phyloP scores from a whole-genome alignment of 2,113 vertebrate genomes.

The Pomatostomus ruficeps region DNA sequence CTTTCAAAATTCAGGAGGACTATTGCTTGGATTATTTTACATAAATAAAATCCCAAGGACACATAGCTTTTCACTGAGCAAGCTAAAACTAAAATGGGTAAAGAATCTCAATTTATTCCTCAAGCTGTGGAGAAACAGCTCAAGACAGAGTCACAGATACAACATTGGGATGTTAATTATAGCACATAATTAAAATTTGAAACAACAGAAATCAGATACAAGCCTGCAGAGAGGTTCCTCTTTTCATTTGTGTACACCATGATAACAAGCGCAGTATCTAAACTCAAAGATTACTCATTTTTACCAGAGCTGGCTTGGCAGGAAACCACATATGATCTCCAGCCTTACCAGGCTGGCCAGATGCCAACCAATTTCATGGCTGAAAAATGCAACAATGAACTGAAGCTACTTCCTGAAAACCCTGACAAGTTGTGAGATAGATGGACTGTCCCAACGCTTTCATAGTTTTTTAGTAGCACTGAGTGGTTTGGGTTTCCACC shows the following conservation, averaged over 20 bases:
- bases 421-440: not conserved
- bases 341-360: not conserved
- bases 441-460: not conserved
- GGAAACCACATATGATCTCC: not conserved
- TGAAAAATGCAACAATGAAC: not conserved
- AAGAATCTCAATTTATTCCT: not conserved
- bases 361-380: not conserved
- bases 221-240: not conserved
- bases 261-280: not conserved
- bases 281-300: not conserved
- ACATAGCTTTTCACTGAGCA: not conserved
- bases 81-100: not conserved
- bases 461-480: not conserved
- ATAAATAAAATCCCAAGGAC: not conserved
- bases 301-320: not conserved
- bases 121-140: not conserved
- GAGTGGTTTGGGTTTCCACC: not conserved
- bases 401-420: not conserved
- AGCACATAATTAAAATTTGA: not conserved
- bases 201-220: conserved; percentile 26
- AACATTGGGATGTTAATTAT: not conserved
- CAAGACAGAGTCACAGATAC: not conserved
- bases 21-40: not conserved
- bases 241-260: not conserved
- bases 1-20: not conserved